phyloP scores from a whole-genome alignment of 2,797 vertebrate genomes.

The Hydrophis major region DNA sequence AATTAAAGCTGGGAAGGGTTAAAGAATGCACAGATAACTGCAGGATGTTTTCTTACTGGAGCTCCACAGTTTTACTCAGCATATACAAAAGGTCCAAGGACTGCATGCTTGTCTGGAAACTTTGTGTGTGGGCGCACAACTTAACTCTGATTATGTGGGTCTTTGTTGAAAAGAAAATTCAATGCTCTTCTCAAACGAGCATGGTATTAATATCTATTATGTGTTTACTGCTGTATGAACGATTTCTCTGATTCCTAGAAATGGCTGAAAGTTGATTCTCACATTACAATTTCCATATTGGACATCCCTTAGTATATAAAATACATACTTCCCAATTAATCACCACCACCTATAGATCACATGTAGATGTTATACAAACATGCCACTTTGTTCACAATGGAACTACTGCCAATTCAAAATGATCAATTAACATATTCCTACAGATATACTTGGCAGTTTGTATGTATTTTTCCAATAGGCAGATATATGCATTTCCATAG shows the following conservation, averaged over 20 bases:
- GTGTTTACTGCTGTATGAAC: not conserved
- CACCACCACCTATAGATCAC: not conserved
- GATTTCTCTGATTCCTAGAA: not conserved
- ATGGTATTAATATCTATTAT: not conserved
- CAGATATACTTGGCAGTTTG: not conserved
- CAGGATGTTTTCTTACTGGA: not conserved
- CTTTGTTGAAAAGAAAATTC: not conserved
- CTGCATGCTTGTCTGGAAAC: not conserved
- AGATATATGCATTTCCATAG: not conserved
- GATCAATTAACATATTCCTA: not conserved
- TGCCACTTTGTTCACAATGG: not conserved
- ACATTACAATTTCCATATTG: not conserved
- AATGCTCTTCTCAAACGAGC: not conserved
- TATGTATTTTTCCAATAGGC: not conserved
- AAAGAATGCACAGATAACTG: not conserved
- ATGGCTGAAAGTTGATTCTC: not conserved
- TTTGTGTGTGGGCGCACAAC: not conserved
- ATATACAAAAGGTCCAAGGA: not conserved
- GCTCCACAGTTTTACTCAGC: not conserved
- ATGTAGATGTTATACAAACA: not conserved
- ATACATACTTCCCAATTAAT: not conserved
- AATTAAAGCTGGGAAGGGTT: not conserved
- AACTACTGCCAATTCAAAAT: not conserved
- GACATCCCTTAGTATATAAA: not conserved
- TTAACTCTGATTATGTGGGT: not conserved